phyloP scores from a whole-genome alignment of 1,140 invertebrate genomes.

The Lordiphosa stackelbergi region DNA sequence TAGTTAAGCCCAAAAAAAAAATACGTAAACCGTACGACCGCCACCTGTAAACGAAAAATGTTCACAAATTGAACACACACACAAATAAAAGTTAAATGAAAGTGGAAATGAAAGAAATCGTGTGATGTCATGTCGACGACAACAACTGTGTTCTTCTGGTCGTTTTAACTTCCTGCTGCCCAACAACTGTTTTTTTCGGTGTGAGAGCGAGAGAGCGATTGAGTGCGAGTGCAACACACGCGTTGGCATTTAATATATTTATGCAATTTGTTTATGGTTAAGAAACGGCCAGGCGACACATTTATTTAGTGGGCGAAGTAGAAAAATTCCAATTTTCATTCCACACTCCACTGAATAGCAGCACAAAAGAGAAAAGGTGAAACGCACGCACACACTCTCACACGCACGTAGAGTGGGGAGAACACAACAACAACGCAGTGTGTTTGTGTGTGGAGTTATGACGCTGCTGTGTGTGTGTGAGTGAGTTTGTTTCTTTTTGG shows the following conservation, averaged over 20 bases:
- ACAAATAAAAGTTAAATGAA: constrained; percentile 30
- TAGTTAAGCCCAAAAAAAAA: constrained; percentile 28
- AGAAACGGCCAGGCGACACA: constrained; percentile 24
- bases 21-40: constrained; percentile 1
- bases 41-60: constrained; percentile 18
- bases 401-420: constrained; percentile 36
- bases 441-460: constrained; percentile 18
- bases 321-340: constrained; percentile 42
- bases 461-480: constrained; percentile 12
- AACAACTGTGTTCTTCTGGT: constrained; percentile 43
- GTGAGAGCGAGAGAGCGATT: constrained; percentile 30
- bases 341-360: constrained; percentile 43
- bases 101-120: constrained; percentile 49
- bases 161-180: constrained; percentile 60
- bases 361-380: constrained; percentile 68
- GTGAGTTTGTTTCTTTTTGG: constrained; percentile 30
- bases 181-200: constrained; percentile 40
- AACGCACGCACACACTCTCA: constrained; percentile 43
- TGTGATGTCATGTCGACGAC: constrained; percentile 68
- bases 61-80: constrained; percentile 22
- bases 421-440: constrained; percentile 18
- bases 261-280: constrained; percentile 21
- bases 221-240: constrained; percentile 23
- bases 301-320: constrained; percentile 19
- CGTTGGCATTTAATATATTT: constrained; percentile 22